phyloP scores from a whole-genome alignment of 2,888 invertebrate species.

The Caenorhabditis sinica region DNA sequence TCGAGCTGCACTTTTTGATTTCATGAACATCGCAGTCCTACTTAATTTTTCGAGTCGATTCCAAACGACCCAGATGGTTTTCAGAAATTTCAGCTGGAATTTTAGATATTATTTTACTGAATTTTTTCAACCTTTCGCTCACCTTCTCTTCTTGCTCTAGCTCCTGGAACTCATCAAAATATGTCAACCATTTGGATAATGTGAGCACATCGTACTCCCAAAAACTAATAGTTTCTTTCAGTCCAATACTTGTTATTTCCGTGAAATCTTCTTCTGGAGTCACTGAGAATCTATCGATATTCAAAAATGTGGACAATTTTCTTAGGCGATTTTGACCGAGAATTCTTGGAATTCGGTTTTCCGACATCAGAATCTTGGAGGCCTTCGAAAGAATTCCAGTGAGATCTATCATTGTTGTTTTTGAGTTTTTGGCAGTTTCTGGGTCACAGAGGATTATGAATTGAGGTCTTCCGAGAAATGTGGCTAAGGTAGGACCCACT shows the following conservation, averaged over 20 bases:
- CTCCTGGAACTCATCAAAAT: slow-evolving; percentile 57
- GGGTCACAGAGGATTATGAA: slow-evolving; percentile 41
- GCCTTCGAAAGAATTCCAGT: no score
- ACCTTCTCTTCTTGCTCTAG: slow-evolving; percentile 51
- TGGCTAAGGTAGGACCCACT: slow-evolving; percentile 19
- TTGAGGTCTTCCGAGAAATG: slow-evolving; percentile 30
- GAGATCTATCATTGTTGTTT: slow-evolving; percentile 4
- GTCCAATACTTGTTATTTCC: slow-evolving; percentile 11
- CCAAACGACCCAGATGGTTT: slow-evolving; percentile 50
- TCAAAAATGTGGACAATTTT: slow-evolving; percentile 4
- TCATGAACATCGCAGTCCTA: not conserved
- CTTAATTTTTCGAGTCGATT: slow-evolving; percentile 42
- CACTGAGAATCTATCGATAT: not conserved
- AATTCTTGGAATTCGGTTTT: not conserved
- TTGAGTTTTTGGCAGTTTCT: slow-evolving; percentile 20
- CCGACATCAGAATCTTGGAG: no score
- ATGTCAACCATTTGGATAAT: slow-evolving; percentile 57
- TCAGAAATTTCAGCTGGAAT: slow-evolving; percentile 34
- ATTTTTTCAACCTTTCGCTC: not conserved
- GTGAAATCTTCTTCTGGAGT: slow-evolving; percentile 5
- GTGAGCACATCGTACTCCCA: slow-evolving; percentile 46
- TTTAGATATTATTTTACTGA: not conserved
- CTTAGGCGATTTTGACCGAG: slow-evolving; percentile 18
- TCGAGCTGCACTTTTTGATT: not conserved
- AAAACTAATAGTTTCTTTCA: slow-evolving; percentile 31